A percentile compares a stretch with the other conserved stretches of the same genome.
phyloP scores from a whole-genome alignment of 2,113 vertebrate genomes.

The Hirundichthys speculiger region DNA sequence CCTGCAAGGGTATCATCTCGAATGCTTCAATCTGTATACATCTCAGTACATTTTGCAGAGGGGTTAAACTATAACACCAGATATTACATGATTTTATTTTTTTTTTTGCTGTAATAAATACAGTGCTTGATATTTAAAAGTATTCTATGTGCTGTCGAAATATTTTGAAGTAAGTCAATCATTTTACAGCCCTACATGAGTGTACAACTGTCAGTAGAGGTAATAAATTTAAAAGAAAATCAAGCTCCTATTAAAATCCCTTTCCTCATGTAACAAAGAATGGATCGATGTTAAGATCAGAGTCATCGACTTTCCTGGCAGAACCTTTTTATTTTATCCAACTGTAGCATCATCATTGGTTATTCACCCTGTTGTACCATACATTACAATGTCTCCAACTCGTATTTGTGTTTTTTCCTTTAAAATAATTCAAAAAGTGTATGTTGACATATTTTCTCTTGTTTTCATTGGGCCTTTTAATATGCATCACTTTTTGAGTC shows the following conservation, averaged over 20 bases:
- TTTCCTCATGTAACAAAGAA: conserved; percentile 1
- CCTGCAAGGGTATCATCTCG: background rate
- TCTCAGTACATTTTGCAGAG: background rate
- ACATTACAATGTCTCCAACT: conserved; percentile 25
- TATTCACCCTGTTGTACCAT: conserved; percentile 6
- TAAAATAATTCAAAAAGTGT: conserved; percentile 8
- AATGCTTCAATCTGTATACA: background rate
- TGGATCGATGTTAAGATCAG: conserved; percentile 3
- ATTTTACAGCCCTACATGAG: background rate
- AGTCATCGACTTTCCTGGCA: background rate
- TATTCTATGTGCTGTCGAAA: conserved; percentile 45
- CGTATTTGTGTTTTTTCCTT: conserved; percentile 26
- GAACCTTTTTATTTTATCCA: conserved; percentile 16
- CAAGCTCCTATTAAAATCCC: background rate
- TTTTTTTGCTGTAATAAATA: conserved; percentile 3
- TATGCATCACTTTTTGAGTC: conserved; percentile 52
- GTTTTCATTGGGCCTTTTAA: conserved; percentile 38
- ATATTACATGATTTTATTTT: too few relatives aligned
- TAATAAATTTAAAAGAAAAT: conserved; percentile 15
- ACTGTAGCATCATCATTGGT: conserved; percentile 11
- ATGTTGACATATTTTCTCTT: conserved; percentile 1
- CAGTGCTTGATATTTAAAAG: background rate
- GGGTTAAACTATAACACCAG: background rate
- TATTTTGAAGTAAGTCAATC: conserved; percentile 11
- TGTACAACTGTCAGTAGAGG: background rate